Evolutionary conservation across 2,797 vertebrate species (phyloP), one percentile per base, ranked within the genome.

Genomic region (Hephaestus fuliginosus): DNA sequence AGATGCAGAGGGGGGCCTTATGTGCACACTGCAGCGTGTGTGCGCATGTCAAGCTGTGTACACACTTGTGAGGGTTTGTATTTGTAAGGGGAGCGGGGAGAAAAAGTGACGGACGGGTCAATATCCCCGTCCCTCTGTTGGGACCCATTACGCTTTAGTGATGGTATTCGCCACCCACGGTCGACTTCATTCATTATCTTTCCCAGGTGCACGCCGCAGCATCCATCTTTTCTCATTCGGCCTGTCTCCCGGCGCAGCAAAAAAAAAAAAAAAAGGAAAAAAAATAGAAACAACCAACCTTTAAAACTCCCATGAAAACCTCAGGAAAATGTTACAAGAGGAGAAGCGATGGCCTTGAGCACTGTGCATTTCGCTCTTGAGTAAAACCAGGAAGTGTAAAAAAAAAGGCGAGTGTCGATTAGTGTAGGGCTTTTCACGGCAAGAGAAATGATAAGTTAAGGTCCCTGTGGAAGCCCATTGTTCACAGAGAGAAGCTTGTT

Each of bases 151-250:
- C 62, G 78, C 81, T 95, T 93, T 91, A 90, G 82, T 91, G 91
- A 95, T 93, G 87, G 91, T 93, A 92, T 93, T 89, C 88, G 85
- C 91, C 90, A 93, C 92, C 89, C 92, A 89, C 91, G 84, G 88
- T 91, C 92, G 81, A 92, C 85, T 94, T 94, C 93, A 95, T 94
- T 95, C 91, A 94, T 95, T 94, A 93, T 93, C 90, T 88, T 92
- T 94, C 86, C 67, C 84, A 82, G 92, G 86, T 93, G 88, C 0
- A 71, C 61, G 83, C 67, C 51, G 80, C 94, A 80, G 79, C 86
- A 92, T 94, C 90, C 81, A 92, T 92, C 94, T 92, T 78, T 87
- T 81, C 85, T 86, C 86, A 87, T 90, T 92, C 71, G 11, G 75
- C 65, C 80, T 78, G 84, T 93, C 87, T 91, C 70, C 56, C 53